Evolutionary conservation across 1,140 invertebrate genomes (phyloP), one percentile per base, ranked within the genome.

Genomic region (Drosophila lacertosa): DNA sequence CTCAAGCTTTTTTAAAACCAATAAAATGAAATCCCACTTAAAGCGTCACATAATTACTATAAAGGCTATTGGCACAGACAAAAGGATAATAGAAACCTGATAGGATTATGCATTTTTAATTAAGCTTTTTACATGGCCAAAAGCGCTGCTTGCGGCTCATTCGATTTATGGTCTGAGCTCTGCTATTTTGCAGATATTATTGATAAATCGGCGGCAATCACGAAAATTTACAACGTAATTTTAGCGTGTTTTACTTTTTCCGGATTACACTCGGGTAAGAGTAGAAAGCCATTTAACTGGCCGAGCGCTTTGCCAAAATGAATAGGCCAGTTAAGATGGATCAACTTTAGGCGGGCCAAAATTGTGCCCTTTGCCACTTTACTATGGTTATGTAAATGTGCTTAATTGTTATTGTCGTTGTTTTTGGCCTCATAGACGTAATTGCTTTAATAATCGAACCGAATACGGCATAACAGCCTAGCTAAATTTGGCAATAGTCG

Each of bases 141-240:
- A n/a, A n/a, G n/a, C n/a, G n/a, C n/a, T n/a, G n/a, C n/a, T n/a
- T n/a, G 54, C 48, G 64, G 9, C 53, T 73, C 75, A 79, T 62
- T 77, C 68, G 69, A 73, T 67, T 69, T 57, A 77, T 66, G 54
- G 60, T 16, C 39, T 22, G 32, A 47, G 22, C 48, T 59, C 63
- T 62, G 54, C 53, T 15, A 58, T 22, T 35, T 63, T 66, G 77
- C 33, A 44, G 76, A 64, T 74, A 74, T 79, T 74, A 78, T 53
- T 80, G 77, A 80, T 80, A 81, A 81, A 81, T 81, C 73, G 73
- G 73, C 59, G 68, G 53, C 45, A 68, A 57, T 81, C 77, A 81
- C 77, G 68, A 73, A 81, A 59, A 77, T 81, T 81, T 81, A 77
- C 77, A 81, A 81, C 57, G 78, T 69, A 81, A 81, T 81, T 81